These are phyloP conservation scores for Sialis lutaria DNA, from an alignment of 2,888 invertebrate genomes.

Conservation along the genomic window DNA sequence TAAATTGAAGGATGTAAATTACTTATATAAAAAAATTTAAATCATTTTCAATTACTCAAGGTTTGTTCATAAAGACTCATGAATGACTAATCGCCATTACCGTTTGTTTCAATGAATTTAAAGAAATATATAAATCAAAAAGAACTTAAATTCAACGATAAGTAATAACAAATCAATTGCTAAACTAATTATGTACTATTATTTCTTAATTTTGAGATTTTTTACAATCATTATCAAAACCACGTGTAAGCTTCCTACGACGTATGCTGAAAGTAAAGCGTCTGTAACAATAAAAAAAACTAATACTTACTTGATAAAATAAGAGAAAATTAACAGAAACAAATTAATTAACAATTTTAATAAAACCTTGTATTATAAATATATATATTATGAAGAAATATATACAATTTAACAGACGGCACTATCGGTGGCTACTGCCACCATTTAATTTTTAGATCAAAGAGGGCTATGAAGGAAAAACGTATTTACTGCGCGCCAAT, in stretches of 20 bases:
- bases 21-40: no score
- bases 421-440: conserved; percentile 5
- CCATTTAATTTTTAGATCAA: conserved; percentile 4
- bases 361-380: not conserved
- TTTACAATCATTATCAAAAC: conserved; percentile 1
- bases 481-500: conserved; percentile 6
- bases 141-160: not conserved
- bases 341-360: conserved; percentile 1
- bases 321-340: conserved; percentile 3
- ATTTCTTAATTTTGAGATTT: not conserved
- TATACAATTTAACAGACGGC: conserved; percentile 1
- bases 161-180: not conserved
- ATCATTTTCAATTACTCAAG: no score
- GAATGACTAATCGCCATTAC: not conserved
- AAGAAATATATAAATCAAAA: not conserved
- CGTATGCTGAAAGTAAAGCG: not conserved
- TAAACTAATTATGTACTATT: not conserved
- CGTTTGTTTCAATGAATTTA: not conserved
- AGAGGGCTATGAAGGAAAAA: conserved; percentile 2
- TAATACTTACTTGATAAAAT: conserved; percentile 6
- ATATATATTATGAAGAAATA: not conserved
- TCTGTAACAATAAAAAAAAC: not conserved
- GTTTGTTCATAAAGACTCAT: not conserved
- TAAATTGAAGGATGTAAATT: no score
- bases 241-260: conserved; percentile 4